phyloP scores from a whole-genome alignment of 2,797 vertebrate genomes.

The Perodicticus potto region DNA sequence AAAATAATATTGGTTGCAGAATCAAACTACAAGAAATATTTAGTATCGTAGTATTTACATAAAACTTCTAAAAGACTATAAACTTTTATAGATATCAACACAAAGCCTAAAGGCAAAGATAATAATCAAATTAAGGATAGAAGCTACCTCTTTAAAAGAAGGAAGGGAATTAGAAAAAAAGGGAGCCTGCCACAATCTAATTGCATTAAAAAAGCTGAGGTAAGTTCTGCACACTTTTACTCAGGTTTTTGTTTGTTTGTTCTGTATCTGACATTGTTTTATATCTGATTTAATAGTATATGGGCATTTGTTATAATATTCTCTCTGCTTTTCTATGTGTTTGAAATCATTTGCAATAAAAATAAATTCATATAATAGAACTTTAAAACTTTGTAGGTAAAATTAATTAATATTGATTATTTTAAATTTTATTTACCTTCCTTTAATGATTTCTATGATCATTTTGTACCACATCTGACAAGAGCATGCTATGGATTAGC shows the following conservation, averaged over 20 bases:
- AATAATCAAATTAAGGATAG: neutral
- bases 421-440: neutral
- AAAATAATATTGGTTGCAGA: neutral
- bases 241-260: neutral
- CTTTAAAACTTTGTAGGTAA: neutral
- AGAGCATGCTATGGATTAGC: neutral
- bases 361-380: neutral
- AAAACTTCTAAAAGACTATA: neutral
- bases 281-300: neutral
- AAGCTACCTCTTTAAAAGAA: neutral
- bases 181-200: neutral
- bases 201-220: neutral
- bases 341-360: neutral
- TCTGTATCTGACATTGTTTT: no score
- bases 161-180: neutral
- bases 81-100: neutral
- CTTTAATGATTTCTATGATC: neutral
- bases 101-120: neutral
- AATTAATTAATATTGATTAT: constrained; percentile 2
- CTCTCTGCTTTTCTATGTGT: neutral
- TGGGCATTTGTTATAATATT: neutral
- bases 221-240: neutral
- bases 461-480: neutral
- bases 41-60: neutral
- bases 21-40: neutral